phyloP scores from a whole-genome alignment of 2,888 invertebrate species.

The Invenusta paracnida region DNA sequence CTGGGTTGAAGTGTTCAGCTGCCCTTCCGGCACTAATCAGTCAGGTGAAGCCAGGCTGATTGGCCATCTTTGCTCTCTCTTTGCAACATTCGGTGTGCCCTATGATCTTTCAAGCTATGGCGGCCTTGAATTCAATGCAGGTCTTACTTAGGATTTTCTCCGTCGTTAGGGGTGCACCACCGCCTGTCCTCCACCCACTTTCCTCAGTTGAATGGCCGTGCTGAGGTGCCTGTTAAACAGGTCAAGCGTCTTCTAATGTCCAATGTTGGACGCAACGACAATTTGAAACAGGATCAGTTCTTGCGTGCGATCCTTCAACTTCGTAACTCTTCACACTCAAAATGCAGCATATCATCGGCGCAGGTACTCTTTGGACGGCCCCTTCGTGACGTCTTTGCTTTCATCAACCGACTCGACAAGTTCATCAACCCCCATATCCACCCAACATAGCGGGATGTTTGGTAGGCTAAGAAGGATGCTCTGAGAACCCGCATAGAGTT shows the following conservation, averaged over 20 bases:
- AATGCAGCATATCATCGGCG: neutral
- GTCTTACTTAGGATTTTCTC: neutral
- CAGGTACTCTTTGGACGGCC: neutral
- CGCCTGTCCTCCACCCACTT: conserved; percentile 46
- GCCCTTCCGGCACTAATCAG: neutral
- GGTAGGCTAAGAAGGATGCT: too few relatives aligned
- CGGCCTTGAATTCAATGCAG: neutral
- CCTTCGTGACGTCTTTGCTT: neutral
- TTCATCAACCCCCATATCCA: neutral
- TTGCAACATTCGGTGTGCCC: conserved; percentile 3
- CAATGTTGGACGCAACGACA: neutral
- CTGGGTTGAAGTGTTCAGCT: neutral
- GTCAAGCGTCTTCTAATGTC: neutral
- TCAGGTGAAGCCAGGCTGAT: neutral
- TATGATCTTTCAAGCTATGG: conserved; percentile 1
- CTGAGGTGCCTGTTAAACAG: conserved; percentile 44
- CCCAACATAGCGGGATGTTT: too few relatives aligned
- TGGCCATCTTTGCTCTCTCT: neutral
- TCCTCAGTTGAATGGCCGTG: conserved; percentile 47
- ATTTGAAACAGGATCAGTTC: neutral
- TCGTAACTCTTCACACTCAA: neutral
- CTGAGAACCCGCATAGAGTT: too few relatives aligned
- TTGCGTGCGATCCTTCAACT: neutral
- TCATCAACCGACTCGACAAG: neutral
- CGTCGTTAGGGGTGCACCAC: conserved; percentile 42